These are phyloP conservation scores for Furcula furcula DNA, from an alignment of 2,888 invertebrate species.

Conservation along the genomic window DNA sequence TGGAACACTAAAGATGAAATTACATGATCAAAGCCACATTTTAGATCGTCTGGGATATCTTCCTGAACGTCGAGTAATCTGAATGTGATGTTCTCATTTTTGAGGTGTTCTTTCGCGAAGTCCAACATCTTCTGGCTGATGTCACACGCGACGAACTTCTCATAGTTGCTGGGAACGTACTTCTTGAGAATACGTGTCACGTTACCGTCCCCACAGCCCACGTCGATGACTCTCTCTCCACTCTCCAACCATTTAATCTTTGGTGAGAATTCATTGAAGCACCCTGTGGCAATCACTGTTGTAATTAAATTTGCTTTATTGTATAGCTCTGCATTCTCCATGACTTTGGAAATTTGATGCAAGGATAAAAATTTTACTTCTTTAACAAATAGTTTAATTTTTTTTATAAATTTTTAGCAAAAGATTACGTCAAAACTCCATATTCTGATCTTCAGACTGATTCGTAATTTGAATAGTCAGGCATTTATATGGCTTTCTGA, in stretches of 20 bases:
- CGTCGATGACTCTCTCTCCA: slow-evolving; percentile 55
- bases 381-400: too few relatives aligned
- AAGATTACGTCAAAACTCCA: too few relatives aligned
- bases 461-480: too few relatives aligned
- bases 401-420: too few relatives aligned
- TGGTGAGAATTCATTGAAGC: slow-evolving; percentile 83
- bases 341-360: too few relatives aligned
- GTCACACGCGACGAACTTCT: slow-evolving; percentile 82
- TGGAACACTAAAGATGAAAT: not conserved
- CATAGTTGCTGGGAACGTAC: slow-evolving; percentile 74
- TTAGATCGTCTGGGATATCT: not conserved
- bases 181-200: slow-evolving; percentile 81
- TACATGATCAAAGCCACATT: not conserved
- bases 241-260: slow-evolving; percentile 75
- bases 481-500: too few relatives aligned
- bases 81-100: slow-evolving; percentile 36
- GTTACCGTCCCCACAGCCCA: slow-evolving; percentile 87
- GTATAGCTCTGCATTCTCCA: slow-evolving; percentile 84
- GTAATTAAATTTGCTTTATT: slow-evolving; percentile 83
- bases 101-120: slow-evolving; percentile 77
- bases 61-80: not conserved
- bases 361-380: too few relatives aligned
- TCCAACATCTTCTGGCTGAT: slow-evolving; percentile 85
- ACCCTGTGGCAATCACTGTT: slow-evolving; percentile 69
- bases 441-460: too few relatives aligned